phyloP scores from a whole-genome alignment of 2,797 vertebrate genomes.

The Hoplostethus mediterraneus region DNA sequence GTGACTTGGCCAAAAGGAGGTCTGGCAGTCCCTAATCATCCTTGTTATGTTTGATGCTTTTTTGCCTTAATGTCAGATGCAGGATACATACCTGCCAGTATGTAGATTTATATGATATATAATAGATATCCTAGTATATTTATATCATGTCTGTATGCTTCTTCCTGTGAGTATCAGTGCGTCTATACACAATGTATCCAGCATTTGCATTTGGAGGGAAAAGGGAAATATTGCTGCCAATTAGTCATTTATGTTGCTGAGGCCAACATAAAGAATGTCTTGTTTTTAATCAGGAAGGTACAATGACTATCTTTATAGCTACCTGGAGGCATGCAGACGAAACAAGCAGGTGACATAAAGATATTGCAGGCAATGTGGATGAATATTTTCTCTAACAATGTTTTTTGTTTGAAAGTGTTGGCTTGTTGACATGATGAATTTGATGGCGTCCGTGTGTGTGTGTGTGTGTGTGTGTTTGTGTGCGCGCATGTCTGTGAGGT shows the following conservation, averaged over 20 bases:
- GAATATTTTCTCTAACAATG: conserved; percentile 10
- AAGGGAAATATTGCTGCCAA: conserved; percentile 66
- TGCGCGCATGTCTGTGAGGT: conserved; percentile 30
- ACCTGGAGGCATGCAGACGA: conserved; percentile 33
- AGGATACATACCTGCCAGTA: conserved; percentile 81
- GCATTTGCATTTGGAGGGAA: conserved; percentile 66
- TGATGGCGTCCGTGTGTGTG: background rate
- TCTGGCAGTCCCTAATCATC: conserved; percentile 77
- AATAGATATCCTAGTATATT: conserved; percentile 82
- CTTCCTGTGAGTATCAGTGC: conserved; percentile 78
- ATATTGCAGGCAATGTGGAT: conserved; percentile 21
- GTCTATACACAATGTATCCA: conserved; percentile 76
- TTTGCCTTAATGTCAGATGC: conserved; percentile 87
- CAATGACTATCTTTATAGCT: conserved; percentile 51
- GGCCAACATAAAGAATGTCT: conserved; percentile 80
- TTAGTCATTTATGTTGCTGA: conserved; percentile 53
- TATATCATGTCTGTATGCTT: conserved; percentile 80
- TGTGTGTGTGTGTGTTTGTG: conserved; percentile 13
- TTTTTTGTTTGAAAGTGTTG: conserved; percentile 31
- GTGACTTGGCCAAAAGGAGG: conserved; percentile 60
- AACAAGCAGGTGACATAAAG: conserved; percentile 26
- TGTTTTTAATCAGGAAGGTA: conserved; percentile 61
- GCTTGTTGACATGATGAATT: conserved; percentile 28
- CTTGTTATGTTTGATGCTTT: conserved; percentile 83
- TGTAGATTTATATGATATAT: conserved; percentile 82